These are phyloP conservation scores for Scylla paramamosain DNA, from an alignment of 1,140 invertebrate genomes.

Conservation along the genomic window DNA sequence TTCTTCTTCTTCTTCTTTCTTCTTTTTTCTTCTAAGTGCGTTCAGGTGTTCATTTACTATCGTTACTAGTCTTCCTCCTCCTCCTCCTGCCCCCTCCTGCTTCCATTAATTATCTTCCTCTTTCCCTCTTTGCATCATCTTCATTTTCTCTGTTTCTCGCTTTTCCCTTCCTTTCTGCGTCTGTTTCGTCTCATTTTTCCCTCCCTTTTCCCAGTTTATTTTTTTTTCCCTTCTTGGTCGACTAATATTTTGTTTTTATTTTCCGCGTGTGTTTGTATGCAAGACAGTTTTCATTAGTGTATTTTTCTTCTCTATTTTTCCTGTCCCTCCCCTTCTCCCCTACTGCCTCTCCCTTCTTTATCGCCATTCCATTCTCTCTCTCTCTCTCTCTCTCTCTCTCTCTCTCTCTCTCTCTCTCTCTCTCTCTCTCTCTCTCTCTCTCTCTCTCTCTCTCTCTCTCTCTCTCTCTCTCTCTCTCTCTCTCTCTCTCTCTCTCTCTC, in stretches of 20 bases:
- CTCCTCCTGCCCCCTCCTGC: background rate
- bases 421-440: background rate
- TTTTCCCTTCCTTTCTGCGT: background rate
- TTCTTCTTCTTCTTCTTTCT: no score
- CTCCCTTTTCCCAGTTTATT: background rate
- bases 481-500: slow-evolving; percentile 20
- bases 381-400: background rate
- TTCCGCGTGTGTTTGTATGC: no score
- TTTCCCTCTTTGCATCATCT: background rate
- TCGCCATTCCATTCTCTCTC: background rate
- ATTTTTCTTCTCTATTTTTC: no score
- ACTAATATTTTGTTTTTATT: no score
- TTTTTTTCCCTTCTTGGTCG: background rate
- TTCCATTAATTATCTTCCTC: background rate
- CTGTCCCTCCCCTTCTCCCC: no score
- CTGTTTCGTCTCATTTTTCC: background rate
- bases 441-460: slow-evolving; percentile 8
- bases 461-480: background rate
- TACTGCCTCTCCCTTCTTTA: background rate
- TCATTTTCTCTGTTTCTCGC: background rate
- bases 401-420: background rate
- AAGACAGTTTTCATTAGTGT: no score
- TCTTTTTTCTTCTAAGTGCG: background rate
- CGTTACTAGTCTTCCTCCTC: background rate
- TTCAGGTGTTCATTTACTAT: background rate